Conservation (phyloP, 2,113 vertebrate species). For the Sceloporus tristichus region DNA sequence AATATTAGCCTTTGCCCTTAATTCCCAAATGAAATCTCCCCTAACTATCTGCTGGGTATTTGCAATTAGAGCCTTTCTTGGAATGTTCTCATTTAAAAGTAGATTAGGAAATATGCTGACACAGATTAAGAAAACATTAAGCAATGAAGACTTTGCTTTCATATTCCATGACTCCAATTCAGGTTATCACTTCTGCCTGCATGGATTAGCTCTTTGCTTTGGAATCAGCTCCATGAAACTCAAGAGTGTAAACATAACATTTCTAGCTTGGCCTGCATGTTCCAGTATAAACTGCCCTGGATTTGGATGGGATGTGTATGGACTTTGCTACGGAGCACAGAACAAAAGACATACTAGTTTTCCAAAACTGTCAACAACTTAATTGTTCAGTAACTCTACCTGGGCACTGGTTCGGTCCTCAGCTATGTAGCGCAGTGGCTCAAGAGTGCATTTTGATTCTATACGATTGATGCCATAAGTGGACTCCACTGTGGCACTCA, state of each 20-base stretch:
- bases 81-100: no score
- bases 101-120: no score
- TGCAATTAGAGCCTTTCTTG: no score
- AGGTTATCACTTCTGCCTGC: background rate
- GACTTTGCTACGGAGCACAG: background rate
- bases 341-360: background rate
- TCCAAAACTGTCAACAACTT: background rate
- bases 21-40: no score
- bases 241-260: background rate
- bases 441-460: slow-evolving; percentile 80
- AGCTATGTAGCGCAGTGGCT: slow-evolving; percentile 73
- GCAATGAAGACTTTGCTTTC: background rate
- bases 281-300: no score
- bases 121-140: background rate
- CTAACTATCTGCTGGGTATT: no score
- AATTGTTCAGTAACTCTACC: slow-evolving; percentile 54
- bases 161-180: background rate
- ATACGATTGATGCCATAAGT: slow-evolving; percentile 79
- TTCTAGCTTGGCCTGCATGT: no score
- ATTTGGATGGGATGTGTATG: no score
- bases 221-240: background rate
- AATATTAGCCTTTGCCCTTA: no score
- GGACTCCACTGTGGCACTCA: slow-evolving; percentile 76
- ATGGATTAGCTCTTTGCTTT: background rate
- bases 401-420: slow-evolving; percentile 77